Conservation (phyloP, 2,113 vertebrate genomes). For the Xiphophorus maculatus region DNA sequence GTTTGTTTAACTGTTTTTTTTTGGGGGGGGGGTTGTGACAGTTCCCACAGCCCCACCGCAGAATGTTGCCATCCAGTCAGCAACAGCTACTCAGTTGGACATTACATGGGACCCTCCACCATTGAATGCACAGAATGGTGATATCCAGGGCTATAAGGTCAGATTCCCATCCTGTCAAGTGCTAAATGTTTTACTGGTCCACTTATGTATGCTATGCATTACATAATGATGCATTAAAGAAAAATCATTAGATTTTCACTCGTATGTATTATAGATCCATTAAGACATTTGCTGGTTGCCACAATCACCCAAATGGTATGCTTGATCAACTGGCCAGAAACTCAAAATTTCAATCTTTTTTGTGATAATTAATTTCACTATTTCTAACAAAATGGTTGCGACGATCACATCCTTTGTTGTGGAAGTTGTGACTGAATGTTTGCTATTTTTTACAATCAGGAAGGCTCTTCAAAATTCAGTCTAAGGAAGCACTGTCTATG, state of each 20-base stretch:
- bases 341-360: neutral
- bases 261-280: no score
- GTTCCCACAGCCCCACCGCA: constrained; percentile 90
- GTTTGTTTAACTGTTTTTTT: neutral
- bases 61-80: constrained; percentile 86
- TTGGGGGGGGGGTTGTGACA: constrained; percentile 67
- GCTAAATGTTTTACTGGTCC: no score
- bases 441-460: no score
- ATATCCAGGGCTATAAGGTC: constrained; percentile 98
- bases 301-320: no score
- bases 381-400: neutral
- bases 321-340: neutral
- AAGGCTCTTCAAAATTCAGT: no score
- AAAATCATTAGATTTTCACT: no score
- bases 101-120: constrained; percentile 94
- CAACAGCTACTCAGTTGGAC: constrained; percentile 93
- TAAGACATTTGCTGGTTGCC: no score
- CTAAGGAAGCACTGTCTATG: no score
- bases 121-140: constrained; percentile 89
- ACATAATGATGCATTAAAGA: neutral
- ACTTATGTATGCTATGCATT: neutral
- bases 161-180: neutral
- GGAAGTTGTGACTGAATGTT: no score
- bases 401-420: no score
- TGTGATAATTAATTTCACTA: neutral